Evolutionary conservation across 1,140 invertebrate genomes (phyloP).

Genomic region (Aphelinus certus): DNA sequence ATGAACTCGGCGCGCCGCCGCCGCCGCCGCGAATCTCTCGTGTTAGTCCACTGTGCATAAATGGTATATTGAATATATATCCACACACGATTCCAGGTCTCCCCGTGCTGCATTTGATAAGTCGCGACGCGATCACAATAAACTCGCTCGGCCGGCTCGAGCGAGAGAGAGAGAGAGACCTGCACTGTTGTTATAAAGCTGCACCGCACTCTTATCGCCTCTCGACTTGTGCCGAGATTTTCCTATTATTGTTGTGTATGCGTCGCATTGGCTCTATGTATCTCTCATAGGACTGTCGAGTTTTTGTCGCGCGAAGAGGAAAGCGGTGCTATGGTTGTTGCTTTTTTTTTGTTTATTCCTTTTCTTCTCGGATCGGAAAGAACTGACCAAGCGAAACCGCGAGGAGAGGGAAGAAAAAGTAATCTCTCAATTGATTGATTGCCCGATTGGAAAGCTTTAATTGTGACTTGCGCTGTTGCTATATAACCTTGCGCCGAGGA

Average conservation of each 20-base stretch:
- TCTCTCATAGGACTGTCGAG: too few species aligned
- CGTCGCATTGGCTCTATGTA: too few species aligned
- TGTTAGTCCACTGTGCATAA: too few species aligned
- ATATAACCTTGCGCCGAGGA: slow-evolving; percentile 32
- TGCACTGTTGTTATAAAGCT: not conserved
- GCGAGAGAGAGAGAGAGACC: slow-evolving; percentile 21
- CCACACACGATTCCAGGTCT: too few species aligned
- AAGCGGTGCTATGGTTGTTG: too few species aligned
- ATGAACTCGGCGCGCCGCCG: slow-evolving; percentile 29
- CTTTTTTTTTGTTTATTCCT: not conserved
- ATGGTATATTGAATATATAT: too few species aligned
- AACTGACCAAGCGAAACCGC: not conserved
- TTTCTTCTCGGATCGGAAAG: not conserved
- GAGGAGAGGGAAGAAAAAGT: slow-evolving; percentile 6
- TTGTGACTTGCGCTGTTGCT: slow-evolving; percentile 1
- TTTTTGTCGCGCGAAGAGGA: too few species aligned
- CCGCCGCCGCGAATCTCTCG: slow-evolving; percentile 13
- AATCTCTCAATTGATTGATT: slow-evolving; percentile 27
- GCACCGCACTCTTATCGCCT: slow-evolving; percentile 18
- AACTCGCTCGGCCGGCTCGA: not conserved
- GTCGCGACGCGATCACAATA: not conserved
- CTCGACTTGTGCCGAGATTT: slow-evolving; percentile 9
- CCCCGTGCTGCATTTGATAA: too few species aligned
- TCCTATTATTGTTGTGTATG: slow-evolving; percentile 9
- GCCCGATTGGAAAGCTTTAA: slow-evolving; percentile 23